A percentile compares a stretch with the other conserved stretches of the same genome.
These are phyloP conservation scores for Brienomyrus brachyistius DNA, from an alignment of 2,113 vertebrate genomes.

Conservation along the genomic window DNA sequence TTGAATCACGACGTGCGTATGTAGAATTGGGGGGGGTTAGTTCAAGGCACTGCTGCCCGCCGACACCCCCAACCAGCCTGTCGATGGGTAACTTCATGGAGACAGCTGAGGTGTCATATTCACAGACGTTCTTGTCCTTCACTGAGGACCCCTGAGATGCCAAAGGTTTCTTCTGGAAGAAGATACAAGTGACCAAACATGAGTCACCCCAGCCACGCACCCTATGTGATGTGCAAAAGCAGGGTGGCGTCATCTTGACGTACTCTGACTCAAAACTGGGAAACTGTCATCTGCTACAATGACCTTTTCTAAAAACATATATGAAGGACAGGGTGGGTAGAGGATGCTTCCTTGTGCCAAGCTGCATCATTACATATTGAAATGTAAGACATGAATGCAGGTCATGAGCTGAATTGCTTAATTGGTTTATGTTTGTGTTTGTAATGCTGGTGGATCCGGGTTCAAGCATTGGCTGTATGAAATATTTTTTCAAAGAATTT, in stretches of 20 bases:
- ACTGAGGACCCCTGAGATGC: neutral
- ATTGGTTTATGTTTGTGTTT: neutral
- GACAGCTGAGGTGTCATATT: neutral
- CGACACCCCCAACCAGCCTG: neutral
- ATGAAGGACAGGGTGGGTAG: neutral
- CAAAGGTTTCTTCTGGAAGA: neutral
- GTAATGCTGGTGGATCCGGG: neutral
- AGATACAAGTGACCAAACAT: neutral
- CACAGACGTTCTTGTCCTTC: neutral
- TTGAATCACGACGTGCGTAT: neutral
- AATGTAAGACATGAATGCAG: neutral
- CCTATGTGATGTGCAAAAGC: neutral
- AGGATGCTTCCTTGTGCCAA: neutral
- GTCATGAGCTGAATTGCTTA: neutral
- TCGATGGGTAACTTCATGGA: neutral
- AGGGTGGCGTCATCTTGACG: neutral
- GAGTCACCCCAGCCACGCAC: neutral
- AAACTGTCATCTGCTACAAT: neutral
- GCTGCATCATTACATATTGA: slow-evolving; percentile 9
- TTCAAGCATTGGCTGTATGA: neutral
- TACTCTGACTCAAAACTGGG: neutral
- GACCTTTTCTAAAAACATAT: slow-evolving; percentile 18
- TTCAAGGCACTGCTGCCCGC: neutral
- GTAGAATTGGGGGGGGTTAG: neutral
- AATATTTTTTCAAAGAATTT: neutral